These are phyloP conservation scores for Lycopodina hypogea DNA, from an alignment of 37 sponge, comb jelly and placozoan genomes.

Conservation along the genomic window DNA sequence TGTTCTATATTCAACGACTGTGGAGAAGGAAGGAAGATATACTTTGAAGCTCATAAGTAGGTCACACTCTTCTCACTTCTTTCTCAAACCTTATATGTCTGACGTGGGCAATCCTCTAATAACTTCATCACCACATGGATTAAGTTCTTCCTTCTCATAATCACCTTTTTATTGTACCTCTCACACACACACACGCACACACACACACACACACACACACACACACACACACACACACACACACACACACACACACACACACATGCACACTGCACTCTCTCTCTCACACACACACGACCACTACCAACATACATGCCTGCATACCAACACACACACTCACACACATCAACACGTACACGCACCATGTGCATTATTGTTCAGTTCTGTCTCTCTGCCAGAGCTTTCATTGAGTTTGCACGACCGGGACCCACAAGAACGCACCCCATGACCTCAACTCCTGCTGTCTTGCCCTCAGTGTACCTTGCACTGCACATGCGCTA, in stretches of 20 bases:
- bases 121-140: too few relatives aligned
- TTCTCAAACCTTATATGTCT: too few relatives aligned
- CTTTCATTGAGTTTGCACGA: slow-evolving; percentile 66
- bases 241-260: neutral
- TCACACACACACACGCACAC: neutral
- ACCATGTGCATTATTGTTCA: neutral
- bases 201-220: neutral
- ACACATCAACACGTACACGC: neutral
- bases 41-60: slow-evolving; percentile 70
- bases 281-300: neutral
- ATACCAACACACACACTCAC: neutral
- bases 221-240: neutral
- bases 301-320: too few relatives aligned
- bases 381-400: slow-evolving; percentile 19
- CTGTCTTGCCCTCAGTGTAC: slow-evolving; percentile 54
- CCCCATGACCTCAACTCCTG: neutral
- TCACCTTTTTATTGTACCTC: neutral
- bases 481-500: slow-evolving; percentile 58
- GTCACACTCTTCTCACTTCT: neutral
- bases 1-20: slow-evolving; percentile 38
- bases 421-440: neutral
- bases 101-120: too few relatives aligned
- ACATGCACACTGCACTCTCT: neutral
- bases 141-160: too few relatives aligned
- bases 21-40: slow-evolving; percentile 60